These are phyloP conservation scores for Tangachromis dhanisi DNA, from an alignment of 2,113 vertebrate species.

Conservation along the genomic window DNA sequence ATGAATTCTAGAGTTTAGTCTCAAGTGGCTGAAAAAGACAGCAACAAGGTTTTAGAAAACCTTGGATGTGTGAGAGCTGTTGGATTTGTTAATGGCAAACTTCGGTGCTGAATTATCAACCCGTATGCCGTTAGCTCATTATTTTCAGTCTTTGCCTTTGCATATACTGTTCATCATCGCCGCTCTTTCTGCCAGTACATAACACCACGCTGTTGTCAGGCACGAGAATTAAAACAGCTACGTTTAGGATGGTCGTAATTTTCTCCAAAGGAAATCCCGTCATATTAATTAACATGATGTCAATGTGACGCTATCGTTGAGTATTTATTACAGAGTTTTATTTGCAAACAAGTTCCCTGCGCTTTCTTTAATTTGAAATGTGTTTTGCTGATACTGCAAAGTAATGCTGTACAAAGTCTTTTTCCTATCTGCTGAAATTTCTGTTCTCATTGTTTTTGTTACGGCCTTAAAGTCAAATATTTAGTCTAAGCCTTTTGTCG, in stretches of 20 bases:
- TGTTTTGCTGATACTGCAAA: fast-evolving
- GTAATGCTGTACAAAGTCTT: not conserved
- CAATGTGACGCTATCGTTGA: not conserved
- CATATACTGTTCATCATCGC: not conserved
- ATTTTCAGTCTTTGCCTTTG: not conserved
- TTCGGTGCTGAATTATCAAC: not conserved
- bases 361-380: not conserved
- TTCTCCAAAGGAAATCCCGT: not conserved
- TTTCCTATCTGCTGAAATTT: not conserved
- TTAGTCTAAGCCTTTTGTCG: not conserved
- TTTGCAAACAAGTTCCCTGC: not conserved
- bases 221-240: not conserved
- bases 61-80: not conserved
- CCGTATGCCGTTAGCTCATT: not conserved
- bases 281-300: not conserved
- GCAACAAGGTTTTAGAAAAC: not conserved
- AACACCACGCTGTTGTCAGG: not conserved
- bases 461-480: not conserved
- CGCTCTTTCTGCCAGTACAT: not conserved
- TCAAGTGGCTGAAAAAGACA: not conserved
- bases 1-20: not conserved
- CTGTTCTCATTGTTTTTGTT: not conserved
- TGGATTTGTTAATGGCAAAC: not conserved
- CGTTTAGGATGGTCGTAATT: not conserved
- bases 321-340: not conserved